Conservation (phyloP, 2,113 vertebrate genomes). For the Pseudopodoces humilis region DNA sequence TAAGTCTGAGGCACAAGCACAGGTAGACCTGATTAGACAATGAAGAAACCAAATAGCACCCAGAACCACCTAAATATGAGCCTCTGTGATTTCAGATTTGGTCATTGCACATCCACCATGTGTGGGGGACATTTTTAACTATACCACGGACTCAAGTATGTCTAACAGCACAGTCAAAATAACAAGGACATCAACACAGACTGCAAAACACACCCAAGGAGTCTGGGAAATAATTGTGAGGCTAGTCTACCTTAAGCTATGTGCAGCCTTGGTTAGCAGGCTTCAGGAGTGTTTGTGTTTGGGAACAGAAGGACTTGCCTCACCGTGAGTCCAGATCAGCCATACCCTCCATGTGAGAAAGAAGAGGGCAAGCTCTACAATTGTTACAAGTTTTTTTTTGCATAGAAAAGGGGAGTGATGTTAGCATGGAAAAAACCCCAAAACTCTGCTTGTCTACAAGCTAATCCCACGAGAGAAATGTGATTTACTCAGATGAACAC, state of each 20-base stretch:
- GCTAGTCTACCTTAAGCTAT: conserved; percentile 11
- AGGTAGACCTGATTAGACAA: conserved; percentile 23
- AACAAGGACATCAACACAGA: conserved; percentile 13
- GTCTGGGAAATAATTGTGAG: not conserved
- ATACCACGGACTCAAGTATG: not conserved
- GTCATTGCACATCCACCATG: conserved; percentile 34
- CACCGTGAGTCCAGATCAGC: not conserved
- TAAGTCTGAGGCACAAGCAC: conserved; percentile 22
- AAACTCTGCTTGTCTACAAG: not conserved
- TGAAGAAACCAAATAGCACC: conserved; percentile 42
- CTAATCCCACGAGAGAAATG: not conserved
- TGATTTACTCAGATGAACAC: not conserved
- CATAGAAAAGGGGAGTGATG: not conserved
- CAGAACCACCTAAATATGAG: conserved; percentile 19
- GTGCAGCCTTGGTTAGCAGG: not conserved
- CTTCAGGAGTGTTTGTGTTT: not conserved
- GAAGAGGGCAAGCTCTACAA: not conserved
- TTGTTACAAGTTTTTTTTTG: not conserved
- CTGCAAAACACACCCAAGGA: conserved; percentile 3
- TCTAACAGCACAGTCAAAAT: conserved; percentile 6
- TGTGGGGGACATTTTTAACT: not conserved
- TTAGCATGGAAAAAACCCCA: not conserved
- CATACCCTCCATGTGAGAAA: not conserved
- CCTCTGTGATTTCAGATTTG: conserved; percentile 40
- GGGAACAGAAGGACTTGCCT: conserved; percentile 14